These are phyloP conservation scores for Eumerus sabulonum DNA, from an alignment of 2,888 invertebrate species.

Conservation along the genomic window DNA sequence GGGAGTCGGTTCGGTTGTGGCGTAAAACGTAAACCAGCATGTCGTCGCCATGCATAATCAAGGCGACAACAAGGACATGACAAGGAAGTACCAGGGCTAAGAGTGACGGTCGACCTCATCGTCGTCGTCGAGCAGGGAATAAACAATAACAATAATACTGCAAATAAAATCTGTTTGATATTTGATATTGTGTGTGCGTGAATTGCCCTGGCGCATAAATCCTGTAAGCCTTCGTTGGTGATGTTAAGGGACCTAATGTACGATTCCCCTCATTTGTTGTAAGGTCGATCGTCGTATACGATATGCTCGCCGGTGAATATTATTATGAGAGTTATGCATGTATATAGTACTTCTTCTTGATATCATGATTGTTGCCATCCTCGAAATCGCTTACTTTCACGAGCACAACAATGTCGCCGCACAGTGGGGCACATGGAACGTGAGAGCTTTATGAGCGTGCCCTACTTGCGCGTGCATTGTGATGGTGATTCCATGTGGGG, in stretches of 20 bases:
- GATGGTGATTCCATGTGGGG: too few relatives aligned
- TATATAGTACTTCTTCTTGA: conserved; percentile 34
- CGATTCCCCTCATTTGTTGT: too few relatives aligned
- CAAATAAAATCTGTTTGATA: conserved; percentile 58
- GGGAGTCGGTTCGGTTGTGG: conserved; percentile 9
- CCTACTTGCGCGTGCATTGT: too few relatives aligned
- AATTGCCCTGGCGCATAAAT: conserved; percentile 26
- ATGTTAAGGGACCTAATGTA: conserved; percentile 15
- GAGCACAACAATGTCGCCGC: neutral
- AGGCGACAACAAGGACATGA: conserved; percentile 16
- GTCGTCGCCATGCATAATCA: conserved; percentile 7
- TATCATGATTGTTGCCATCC: conserved; percentile 20
- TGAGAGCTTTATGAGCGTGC: too few relatives aligned
- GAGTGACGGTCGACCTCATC: neutral
- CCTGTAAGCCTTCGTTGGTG: conserved; percentile 20
- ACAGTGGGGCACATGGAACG: neutral
- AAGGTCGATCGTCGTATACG: conserved; percentile 14
- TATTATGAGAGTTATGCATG: conserved; percentile 42
- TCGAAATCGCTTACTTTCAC: neutral
- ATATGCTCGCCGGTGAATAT: conserved; percentile 15
- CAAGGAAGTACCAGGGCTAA: conserved; percentile 3
- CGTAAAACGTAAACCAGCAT: conserved; percentile 9
- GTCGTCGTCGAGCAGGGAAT: conserved; percentile 24
- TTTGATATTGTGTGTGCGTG: conserved; percentile 41
- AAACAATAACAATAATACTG: conserved; percentile 59